Base-by-base conservation (phyloP, 2,113 vertebrate genomes). In the Mirza zaza region DNA sequence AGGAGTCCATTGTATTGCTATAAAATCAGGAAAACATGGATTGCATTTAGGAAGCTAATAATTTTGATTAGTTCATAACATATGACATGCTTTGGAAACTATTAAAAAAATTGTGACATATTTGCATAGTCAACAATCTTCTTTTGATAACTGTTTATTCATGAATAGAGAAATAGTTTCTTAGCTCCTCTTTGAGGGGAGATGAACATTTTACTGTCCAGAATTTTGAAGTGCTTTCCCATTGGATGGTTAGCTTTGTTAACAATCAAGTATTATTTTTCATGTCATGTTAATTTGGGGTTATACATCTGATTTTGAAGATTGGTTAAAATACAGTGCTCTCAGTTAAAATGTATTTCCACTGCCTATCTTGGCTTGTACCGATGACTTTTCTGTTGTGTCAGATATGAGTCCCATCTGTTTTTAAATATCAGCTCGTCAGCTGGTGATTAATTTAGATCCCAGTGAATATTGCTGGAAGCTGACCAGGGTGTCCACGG, bases 401-500 rank as follows among this genome's bases (percentile, higher is more conserved):
- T 77, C 70, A 83, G 18, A 80, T 83, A 42, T 90, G 75, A 96
- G 84, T 87, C 90, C 92, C 97, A 96, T 97, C 70, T 8, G 63
- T 89, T 85, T 94, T 97, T 93, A 87, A 90, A 95, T 90, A 97
- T 92, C 12, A 97, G 5, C 36, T 84, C 81, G 90, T 97, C 86
- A 67, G 18, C 13, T 84, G 90, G 83, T 91, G 98, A 94, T 98
- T 97, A 86, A 97, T 98, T 97, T 93, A 95, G 87, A 95, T 90
- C 45, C 34, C 93, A 61, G 93, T 95, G 71, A 95, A 96, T 80
- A 92, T 95, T 93, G 25, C 32, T 32, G 1, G 20, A 82, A 95
- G 95, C 48, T 98, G 95, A 97, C 90, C 42, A 91, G 59, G 95
- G 36, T 87, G 25, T 89, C n/a, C 97, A 92, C 68, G 95, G 90